These are phyloP conservation scores for Pygocentrus nattereri DNA, from an alignment of 2,797 vertebrate genomes.

Conservation along the genomic window DNA sequence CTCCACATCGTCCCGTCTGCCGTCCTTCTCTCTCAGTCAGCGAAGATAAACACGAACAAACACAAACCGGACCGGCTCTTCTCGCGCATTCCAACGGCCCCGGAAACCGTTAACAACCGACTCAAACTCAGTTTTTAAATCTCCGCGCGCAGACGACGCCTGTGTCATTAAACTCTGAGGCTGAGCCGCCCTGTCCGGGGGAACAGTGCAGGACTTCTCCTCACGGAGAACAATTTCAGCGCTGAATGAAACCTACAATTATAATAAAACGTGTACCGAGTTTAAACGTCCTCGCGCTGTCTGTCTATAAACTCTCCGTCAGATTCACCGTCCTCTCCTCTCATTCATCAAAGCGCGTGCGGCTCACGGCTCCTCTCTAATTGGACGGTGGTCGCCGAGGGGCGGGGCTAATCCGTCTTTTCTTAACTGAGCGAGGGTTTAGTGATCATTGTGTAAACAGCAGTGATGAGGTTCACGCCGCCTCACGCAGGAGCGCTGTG, in stretches of 20 bases:
- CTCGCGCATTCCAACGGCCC: background rate
- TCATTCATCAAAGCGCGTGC: constrained; percentile 59
- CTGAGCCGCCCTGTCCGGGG: background rate
- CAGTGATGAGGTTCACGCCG: no score
- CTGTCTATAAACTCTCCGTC: constrained; percentile 45
- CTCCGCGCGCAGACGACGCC: background rate
- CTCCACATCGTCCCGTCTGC: background rate
- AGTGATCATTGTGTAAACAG: background rate
- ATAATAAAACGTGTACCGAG: constrained; percentile 46
- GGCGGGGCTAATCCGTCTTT: constrained; percentile 1
- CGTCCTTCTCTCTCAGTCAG: background rate
- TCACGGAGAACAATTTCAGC: constrained; percentile 8
- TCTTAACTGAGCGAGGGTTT: background rate
- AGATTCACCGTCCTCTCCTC: constrained; percentile 41
- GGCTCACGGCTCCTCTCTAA: constrained; percentile 57
- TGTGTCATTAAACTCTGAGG: no score
- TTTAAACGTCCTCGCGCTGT: background rate
- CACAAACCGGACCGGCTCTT: background rate
- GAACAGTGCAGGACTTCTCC: constrained; percentile 12
- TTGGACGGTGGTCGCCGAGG: constrained; percentile 63
- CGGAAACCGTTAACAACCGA: background rate
- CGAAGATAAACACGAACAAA: background rate
- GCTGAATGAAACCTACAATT: background rate
- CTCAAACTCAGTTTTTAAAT: background rate
- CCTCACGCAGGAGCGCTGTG: no score